Conservation (phyloP, 2,888 invertebrate species). For the Yponomeuta sedellus region DNA sequence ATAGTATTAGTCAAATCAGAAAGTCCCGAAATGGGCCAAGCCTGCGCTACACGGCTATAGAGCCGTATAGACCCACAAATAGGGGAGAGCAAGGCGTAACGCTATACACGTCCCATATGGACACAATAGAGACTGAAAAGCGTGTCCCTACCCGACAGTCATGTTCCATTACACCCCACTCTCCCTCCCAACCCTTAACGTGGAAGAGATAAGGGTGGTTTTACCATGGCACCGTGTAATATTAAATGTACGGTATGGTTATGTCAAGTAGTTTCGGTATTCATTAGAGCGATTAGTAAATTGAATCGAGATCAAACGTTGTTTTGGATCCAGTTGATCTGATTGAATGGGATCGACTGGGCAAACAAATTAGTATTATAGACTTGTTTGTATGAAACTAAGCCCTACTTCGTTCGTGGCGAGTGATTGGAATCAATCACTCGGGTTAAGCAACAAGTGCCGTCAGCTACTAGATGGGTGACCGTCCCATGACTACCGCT, state of each 20-base stretch:
- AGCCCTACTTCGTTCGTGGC: not conserved
- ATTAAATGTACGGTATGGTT: not conserved
- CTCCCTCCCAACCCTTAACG: not conserved
- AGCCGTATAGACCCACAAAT: not conserved
- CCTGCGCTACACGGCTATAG: not conserved
- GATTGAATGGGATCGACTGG: not conserved
- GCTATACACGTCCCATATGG: slow-evolving; percentile 28
- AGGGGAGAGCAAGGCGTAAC: slow-evolving; percentile 10
- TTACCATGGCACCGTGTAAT: not conserved
- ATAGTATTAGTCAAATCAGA: no score
- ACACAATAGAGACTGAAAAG: slow-evolving; percentile 27
- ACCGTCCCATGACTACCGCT: no score
- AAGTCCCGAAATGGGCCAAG: no score
- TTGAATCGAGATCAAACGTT: slow-evolving; percentile 12
- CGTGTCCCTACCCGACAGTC: slow-evolving; percentile 13
- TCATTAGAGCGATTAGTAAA: slow-evolving; percentile 12
- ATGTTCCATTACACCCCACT: slow-evolving; percentile 1
- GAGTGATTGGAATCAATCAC: no score
- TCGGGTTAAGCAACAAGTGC: no score
- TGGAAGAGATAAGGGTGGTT: not conserved
- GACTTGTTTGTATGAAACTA: not conserved
- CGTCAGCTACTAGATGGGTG: no score
- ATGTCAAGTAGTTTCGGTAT: slow-evolving; percentile 4
- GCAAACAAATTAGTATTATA: not conserved
- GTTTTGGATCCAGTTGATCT: slow-evolving; percentile 7